Percentiles rank a stretch among this genome's conserved stretches.
These are phyloP conservation scores for Dryococelus australis DNA, from an alignment of 2,888 invertebrate genomes.

Conservation along the genomic window DNA sequence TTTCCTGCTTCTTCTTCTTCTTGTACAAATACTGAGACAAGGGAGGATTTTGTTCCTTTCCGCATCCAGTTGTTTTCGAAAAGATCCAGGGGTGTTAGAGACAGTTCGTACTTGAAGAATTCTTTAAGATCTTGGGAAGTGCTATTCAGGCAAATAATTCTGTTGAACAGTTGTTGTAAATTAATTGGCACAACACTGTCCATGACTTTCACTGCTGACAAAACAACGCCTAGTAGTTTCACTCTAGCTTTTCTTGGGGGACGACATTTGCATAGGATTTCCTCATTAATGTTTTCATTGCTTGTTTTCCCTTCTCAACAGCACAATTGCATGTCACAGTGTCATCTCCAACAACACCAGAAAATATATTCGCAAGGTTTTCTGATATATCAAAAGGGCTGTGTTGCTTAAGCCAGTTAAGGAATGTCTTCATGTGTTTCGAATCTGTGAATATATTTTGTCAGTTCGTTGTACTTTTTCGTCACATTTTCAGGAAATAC, in stretches of 20 bases:
- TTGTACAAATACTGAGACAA: no score
- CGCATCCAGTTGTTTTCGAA: no score
- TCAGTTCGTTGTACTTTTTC: neutral
- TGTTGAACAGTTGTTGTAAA: neutral
- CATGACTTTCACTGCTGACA: neutral
- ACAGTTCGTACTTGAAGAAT: no score
- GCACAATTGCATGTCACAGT: neutral
- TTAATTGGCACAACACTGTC: neutral
- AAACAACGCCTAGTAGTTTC: no score
- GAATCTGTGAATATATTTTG: neutral
- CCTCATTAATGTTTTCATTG: neutral
- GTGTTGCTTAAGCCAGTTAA: no score
- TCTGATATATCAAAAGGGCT: no score
- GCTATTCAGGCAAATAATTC: neutral
- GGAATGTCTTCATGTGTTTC: no score
- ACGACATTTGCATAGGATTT: no score
- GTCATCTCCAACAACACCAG: neutral
- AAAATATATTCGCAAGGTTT: neutral
- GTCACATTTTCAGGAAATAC: neutral
- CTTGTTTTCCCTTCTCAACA: neutral
- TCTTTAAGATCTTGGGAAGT: no score
- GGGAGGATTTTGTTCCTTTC: no score
- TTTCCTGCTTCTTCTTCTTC: neutral
- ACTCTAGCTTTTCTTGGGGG: no score
- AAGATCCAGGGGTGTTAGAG: no score